phyloP scores from a whole-genome alignment of 2,113 vertebrate genomes.

The Steatornis caripensis region DNA sequence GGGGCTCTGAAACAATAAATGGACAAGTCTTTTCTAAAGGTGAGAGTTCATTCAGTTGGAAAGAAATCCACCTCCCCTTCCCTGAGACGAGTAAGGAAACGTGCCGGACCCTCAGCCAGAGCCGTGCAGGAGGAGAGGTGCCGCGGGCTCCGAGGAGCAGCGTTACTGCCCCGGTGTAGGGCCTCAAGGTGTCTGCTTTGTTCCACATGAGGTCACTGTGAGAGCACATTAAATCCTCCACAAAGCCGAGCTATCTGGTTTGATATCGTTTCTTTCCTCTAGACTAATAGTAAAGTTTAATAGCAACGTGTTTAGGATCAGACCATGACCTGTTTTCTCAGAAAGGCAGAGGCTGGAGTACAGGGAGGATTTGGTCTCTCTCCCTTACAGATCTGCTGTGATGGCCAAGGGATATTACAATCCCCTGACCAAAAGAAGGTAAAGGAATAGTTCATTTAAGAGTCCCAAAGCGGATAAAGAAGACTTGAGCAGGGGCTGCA shows the following conservation, averaged over 20 bases:
- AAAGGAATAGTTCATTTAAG: background rate
- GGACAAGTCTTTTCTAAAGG: background rate
- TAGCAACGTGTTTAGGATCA: background rate
- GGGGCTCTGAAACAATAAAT: background rate
- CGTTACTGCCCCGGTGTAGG: background rate
- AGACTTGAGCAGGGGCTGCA: background rate
- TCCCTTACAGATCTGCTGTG: background rate
- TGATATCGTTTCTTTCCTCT: background rate
- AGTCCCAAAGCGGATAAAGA: background rate
- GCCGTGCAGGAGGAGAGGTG: background rate
- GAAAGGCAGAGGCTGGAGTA: background rate
- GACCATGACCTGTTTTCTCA: background rate
- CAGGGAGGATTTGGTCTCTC: background rate
- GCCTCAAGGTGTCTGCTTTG: background rate
- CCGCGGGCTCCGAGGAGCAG: rapidly evolving
- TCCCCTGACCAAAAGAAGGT: background rate
- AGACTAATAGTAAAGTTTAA: background rate
- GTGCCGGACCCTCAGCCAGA: background rate
- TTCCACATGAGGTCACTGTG: slow-evolving; percentile 61
- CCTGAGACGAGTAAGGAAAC: rapidly evolving
- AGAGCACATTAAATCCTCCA: background rate
- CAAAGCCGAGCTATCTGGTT: background rate
- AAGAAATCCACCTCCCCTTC: background rate
- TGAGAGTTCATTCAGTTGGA: background rate
- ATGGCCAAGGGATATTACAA: background rate